Evolutionary conservation across 2,888 invertebrate genomes (phyloP).

Genomic region (Drosophila lutescens): DNA sequence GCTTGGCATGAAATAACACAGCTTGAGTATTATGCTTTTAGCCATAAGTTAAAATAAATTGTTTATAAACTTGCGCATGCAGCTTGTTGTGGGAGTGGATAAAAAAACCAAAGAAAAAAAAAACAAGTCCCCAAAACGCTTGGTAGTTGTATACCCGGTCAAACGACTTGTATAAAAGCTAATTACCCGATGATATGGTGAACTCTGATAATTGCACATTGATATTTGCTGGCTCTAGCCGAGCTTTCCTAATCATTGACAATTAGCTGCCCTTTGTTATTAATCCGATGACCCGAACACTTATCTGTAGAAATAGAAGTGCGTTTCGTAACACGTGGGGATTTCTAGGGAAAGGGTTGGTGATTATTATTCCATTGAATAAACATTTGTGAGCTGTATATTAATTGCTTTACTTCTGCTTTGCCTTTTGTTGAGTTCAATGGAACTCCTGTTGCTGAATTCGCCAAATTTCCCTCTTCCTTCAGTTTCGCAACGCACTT

Average conservation of each 20-base stretch:
- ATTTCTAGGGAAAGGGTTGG: neutral
- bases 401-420: neutral
- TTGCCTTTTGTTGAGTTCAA: neutral
- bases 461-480: too few species aligned
- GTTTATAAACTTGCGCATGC: conserved; percentile 2
- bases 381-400: conserved; percentile 3
- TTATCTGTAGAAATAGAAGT: conserved; percentile 3
- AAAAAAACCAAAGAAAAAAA: too few species aligned
- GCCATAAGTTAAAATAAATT: neutral
- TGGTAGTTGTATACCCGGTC: neutral
- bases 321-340: conserved; percentile 13
- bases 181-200: neutral
- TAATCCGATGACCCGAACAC: conserved; percentile 28
- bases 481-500: conserved; percentile 2
- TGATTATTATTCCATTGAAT: conserved; percentile 1
- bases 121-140: neutral
- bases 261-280: conserved; percentile 17
- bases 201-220: conserved; percentile 10
- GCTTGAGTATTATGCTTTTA: conserved; percentile 8
- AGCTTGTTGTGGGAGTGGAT: neutral
- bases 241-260: conserved; percentile 14
- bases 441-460: neutral
- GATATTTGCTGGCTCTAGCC: neutral
- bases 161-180: neutral
- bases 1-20: conserved; percentile 17